Evolutionary conservation across 2,113 vertebrate species (phyloP).

Genomic region (Nycticebus coucang): DNA sequence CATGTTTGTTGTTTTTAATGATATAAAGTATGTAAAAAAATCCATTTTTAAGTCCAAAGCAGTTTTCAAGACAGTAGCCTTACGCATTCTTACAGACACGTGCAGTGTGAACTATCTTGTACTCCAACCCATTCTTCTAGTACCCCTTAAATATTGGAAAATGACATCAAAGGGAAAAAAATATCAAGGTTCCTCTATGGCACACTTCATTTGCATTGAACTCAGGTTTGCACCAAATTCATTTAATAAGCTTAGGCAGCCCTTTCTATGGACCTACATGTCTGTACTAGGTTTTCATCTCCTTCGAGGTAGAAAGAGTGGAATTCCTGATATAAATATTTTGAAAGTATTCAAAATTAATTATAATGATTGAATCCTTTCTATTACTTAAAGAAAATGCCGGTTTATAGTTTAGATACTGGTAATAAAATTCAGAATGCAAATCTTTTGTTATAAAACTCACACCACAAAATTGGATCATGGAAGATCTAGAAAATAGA

Average conservation of each 20-base stretch:
- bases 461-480: neutral
- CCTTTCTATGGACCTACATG: neutral
- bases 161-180: neutral
- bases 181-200: neutral
- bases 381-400: neutral
- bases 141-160: neutral
- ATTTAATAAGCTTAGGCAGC: neutral
- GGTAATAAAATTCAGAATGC: neutral
- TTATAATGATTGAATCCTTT: neutral
- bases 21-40: neutral
- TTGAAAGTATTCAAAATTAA: neutral
- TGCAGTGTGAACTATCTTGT: neutral
- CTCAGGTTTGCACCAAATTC: neutral
- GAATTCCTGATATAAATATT: neutral
- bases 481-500: neutral
- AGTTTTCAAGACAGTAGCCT: neutral
- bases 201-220: neutral
- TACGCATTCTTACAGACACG: neutral
- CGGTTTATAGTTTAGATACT: neutral
- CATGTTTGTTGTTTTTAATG: neutral
- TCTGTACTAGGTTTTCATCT: neutral
- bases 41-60: neutral
- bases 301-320: neutral
- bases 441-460: neutral
- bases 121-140: neutral